These are phyloP conservation scores for Pseudobourletiella spinata DNA, from an alignment of 1,140 invertebrate genomes.

Conservation along the genomic window DNA sequence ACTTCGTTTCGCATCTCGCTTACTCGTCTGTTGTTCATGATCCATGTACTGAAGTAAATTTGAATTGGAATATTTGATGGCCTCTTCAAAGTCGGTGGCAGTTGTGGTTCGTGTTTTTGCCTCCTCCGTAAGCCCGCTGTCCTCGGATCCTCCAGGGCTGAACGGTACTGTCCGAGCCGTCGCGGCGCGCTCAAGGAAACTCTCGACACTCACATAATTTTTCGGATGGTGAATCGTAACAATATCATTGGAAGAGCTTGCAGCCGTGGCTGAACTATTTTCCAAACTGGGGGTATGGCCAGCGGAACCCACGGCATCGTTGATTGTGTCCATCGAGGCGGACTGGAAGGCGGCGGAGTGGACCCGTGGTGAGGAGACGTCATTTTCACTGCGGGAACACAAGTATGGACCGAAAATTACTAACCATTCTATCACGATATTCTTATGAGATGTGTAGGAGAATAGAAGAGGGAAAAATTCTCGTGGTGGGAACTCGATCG, in stretches of 20 bases:
- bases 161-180: conserved; percentile 3
- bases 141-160: background rate
- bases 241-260: conserved; percentile 1
- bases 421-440: background rate
- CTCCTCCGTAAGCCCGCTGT: background rate
- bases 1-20: background rate
- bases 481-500: no score
- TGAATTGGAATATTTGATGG: conserved; percentile 1
- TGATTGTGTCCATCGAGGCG: background rate
- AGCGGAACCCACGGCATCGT: background rate
- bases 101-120: background rate
- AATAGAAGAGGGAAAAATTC: no score
- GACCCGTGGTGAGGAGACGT: background rate
- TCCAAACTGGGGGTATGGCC: background rate
- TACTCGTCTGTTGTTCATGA: background rate
- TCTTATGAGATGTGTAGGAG: background rate
- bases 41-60: background rate
- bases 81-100: conserved; percentile 4
- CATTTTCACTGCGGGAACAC: no score
- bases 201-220: conserved; percentile 4
- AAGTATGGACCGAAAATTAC: no score
- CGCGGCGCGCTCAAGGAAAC: background rate
- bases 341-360: background rate
- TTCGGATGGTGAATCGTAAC: background rate
- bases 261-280: background rate